Evolutionary conservation across 2,113 vertebrate species (phyloP).

Genomic region (Jacana jacana): DNA sequence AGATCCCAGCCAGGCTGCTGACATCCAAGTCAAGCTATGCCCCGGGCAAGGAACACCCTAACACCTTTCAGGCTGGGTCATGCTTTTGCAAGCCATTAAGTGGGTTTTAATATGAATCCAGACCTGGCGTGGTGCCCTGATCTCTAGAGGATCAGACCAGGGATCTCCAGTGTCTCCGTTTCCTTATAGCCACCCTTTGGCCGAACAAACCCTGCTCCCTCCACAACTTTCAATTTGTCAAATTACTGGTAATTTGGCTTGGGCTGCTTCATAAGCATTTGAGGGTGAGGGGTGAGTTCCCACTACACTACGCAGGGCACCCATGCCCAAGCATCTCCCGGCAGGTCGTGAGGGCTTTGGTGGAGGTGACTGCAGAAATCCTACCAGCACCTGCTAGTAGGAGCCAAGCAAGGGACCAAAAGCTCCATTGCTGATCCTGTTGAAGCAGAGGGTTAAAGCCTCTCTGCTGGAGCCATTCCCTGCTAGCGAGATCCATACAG

Average conservation of each 20-base stretch:
- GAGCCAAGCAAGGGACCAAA: background rate
- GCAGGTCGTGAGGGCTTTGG: background rate
- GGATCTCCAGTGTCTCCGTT: fast-evolving
- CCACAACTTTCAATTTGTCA: background rate
- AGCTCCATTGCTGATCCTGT: background rate
- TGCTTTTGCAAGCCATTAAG: background rate
- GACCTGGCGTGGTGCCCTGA: background rate
- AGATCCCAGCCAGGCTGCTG: background rate
- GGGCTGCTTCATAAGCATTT: background rate
- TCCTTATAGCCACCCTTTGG: background rate
- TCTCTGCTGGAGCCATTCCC: background rate
- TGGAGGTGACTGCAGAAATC: background rate
- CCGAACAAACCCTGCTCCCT: background rate
- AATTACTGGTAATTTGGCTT: background rate
- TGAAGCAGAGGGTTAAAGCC: background rate
- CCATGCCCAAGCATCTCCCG: fast-evolving
- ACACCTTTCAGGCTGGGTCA: background rate
- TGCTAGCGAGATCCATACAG: slow-evolving; percentile 24
- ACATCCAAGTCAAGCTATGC: background rate
- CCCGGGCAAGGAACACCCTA: background rate
- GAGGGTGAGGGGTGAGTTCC: background rate
- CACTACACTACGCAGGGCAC: fast-evolving
- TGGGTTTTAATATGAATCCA: background rate
- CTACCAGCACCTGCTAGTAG: background rate
- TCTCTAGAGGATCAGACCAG: background rate